Base-by-base conservation (phyloP, 2,888 invertebrate genomes). In the Tiliacea citrago region DNA sequence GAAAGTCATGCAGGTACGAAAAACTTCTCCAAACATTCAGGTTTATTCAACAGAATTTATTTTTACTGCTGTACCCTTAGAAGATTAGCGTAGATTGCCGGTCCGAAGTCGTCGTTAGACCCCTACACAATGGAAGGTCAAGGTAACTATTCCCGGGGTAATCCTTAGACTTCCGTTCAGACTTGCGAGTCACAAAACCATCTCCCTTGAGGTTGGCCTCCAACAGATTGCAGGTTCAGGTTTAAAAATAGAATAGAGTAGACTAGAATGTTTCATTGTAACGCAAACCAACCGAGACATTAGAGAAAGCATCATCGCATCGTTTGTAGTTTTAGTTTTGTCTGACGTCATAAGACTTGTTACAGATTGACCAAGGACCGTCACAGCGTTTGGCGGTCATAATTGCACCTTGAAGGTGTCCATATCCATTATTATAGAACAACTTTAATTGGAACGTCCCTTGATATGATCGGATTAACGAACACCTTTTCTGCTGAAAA, bases 101-200 rank as follows among this genome's bases (percentile, higher is more conserved):
- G 29, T 72, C 69, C 35, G 65, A 60, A 86, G 68, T 76, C 69
- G 63, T 60, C n/a, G 62, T 74, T 68, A 73, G 39, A 83, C 70
- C 65, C 29, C 9, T 42, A 24, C 55, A 68, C 84, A 86, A 83
- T 67, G 53, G 68, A 82, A 84, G 79, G 85, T 75, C 85, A 75
- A 86, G 79, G 85, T 72, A 61, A 69, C 45, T 24, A 45, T 57
- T 58, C 74, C 58, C 35, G 39, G 35, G 29, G 49, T 84, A 86
- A 79, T 82, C 65, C 72, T 69, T 42, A 21, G 62, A 75, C 61
- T 79, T 86, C 72, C 72, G 60, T 66, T 84, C 45, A 73, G 70
- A 78, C 58, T 84, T 74, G 55, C 67, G n/a, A 73, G 62, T 77
- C 82, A 78, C 71, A 71, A n/a, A 76, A 83, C 39, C 58, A 62